Percentiles rank a stretch among this genome's conserved stretches.
Evolutionary conservation across 2,113 vertebrate species (phyloP).

Genomic region (Acrocephalus kingi): DNA sequence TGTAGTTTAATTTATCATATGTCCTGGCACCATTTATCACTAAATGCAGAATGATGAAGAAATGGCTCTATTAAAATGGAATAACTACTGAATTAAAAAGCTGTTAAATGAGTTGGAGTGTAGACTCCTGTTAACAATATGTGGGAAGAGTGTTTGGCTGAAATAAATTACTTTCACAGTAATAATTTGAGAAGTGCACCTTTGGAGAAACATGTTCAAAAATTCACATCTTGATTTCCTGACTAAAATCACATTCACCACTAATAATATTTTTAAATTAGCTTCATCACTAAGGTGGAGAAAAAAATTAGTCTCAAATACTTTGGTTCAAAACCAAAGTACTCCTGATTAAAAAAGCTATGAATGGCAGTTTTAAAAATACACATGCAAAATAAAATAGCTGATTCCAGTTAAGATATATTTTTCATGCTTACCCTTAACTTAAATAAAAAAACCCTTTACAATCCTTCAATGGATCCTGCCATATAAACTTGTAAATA

Average conservation of each 20-base stretch:
- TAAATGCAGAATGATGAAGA: slow-evolving; percentile 84
- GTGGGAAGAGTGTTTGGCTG: slow-evolving; percentile 77
- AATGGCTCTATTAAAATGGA: slow-evolving; percentile 82
- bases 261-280: slow-evolving; percentile 74
- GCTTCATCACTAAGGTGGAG: slow-evolving; percentile 45
- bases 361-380: slow-evolving; percentile 18
- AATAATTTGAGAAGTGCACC: slow-evolving; percentile 76
- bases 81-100: slow-evolving; percentile 83
- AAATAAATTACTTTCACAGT: slow-evolving; percentile 81
- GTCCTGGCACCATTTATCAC: slow-evolving; percentile 83
- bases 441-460: slow-evolving; percentile 1
- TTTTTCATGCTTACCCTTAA: slow-evolving; percentile 34
- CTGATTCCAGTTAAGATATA: slow-evolving; percentile 65
- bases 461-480: slow-evolving; percentile 16
- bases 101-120: slow-evolving; percentile 79
- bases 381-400: slow-evolving; percentile 47
- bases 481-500: slow-evolving; percentile 56
- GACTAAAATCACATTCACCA: slow-evolving; percentile 67
- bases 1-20: slow-evolving; percentile 81
- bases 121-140: slow-evolving; percentile 76
- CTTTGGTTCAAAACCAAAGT: slow-evolving; percentile 61
- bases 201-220: slow-evolving; percentile 77
- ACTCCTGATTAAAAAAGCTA: slow-evolving; percentile 3
- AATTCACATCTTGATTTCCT: slow-evolving; percentile 77
- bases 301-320: slow-evolving; percentile 55